phyloP scores from a whole-genome alignment of 2,888 invertebrate genomes.

The Parnassius mnemosyne region DNA sequence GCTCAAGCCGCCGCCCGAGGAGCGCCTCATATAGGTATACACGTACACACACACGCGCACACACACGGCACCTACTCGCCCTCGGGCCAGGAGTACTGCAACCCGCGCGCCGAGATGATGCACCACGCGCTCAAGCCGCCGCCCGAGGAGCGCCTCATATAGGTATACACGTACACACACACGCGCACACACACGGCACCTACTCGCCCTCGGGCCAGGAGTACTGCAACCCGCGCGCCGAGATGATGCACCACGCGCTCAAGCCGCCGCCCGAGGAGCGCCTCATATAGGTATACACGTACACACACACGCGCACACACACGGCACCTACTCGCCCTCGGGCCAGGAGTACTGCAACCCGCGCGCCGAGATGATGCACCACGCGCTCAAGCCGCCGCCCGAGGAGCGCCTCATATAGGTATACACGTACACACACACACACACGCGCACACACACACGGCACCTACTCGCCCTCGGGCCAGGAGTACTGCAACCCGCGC shows the following conservation, averaged over 20 bases:
- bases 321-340: constrained; percentile 98
- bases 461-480: constrained; percentile 98
- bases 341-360: constrained; percentile 99
- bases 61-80: constrained; percentile 98
- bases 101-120: constrained; percentile 96
- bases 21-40: constrained; percentile 90
- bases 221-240: constrained; percentile 96
- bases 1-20: constrained; percentile 98
- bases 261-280: constrained; percentile 99
- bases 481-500: constrained; percentile 97
- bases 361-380: constrained; percentile 92
- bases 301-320: constrained; percentile 85
- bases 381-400: constrained; percentile 97
- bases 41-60: constrained; percentile 79
- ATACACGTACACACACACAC: too few species aligned
- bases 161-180: constrained; percentile 41
- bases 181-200: constrained; percentile 95
- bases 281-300: constrained; percentile 84
- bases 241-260: constrained; percentile 94
- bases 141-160: constrained; percentile 97
- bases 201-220: constrained; percentile 99
- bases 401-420: constrained; percentile 96
- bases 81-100: constrained; percentile 98
- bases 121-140: constrained; percentile 96
- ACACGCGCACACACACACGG: constrained; percentile 94